These are phyloP conservation scores for Polietes domitor DNA, from an alignment of 2,888 invertebrate genomes.

Conservation along the genomic window DNA sequence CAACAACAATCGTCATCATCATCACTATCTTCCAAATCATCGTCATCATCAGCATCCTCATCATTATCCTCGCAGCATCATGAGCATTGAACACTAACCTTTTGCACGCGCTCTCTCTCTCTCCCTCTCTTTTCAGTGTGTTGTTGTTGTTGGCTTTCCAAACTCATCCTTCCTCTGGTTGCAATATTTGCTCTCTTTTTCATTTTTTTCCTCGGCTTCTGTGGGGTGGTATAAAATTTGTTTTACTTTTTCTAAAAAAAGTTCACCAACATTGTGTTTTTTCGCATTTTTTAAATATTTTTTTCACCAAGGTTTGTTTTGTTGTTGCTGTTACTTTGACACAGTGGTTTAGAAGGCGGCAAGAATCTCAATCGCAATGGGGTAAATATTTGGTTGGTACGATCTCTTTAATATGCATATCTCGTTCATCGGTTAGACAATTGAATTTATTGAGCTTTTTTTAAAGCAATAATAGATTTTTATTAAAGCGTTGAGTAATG, in stretches of 20 bases:
- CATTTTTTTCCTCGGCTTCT: neutral
- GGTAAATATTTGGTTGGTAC: too few relatives aligned
- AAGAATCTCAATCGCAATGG: too few relatives aligned
- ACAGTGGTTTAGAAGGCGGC: conserved; percentile 41
- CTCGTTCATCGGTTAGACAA: too few relatives aligned
- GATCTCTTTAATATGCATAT: too few relatives aligned
- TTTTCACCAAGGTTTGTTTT: conserved; percentile 31
- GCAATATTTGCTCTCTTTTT: neutral
- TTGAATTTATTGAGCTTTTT: too few relatives aligned
- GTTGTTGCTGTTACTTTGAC: conserved; percentile 42
- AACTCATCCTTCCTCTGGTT: neutral
- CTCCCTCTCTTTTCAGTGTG: neutral
- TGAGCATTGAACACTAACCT: conserved; percentile 61
- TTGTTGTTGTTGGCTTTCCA: neutral
- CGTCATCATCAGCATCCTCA: neutral
- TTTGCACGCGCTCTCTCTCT: conserved; percentile 30
- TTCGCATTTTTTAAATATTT: conserved; percentile 63
- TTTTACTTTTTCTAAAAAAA: conserved; percentile 58
- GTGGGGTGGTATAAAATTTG: conserved; percentile 43
- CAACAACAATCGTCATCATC: conserved; percentile 18
- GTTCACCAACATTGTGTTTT: conserved; percentile 60
- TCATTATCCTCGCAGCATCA: conserved; percentile 42
- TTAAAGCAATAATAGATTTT: too few relatives aligned
- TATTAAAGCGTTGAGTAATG: too few relatives aligned
- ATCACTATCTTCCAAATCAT: conserved; percentile 27